phyloP scores from a whole-genome alignment of 1,140 invertebrate genomes.

The Caenorhabditis remanei region DNA sequence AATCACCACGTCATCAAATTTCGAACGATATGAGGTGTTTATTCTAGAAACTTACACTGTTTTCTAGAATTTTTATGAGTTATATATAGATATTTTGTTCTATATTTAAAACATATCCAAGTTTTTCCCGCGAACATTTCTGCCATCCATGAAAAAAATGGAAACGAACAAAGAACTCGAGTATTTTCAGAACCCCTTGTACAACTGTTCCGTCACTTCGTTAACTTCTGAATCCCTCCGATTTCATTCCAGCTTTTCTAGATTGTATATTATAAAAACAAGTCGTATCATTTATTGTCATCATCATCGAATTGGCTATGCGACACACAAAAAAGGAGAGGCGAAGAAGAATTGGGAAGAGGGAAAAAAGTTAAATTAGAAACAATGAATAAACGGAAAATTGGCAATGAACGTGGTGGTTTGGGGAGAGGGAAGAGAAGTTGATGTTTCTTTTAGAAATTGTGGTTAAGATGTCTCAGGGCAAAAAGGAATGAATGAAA shows the following conservation, averaged over 20 bases:
- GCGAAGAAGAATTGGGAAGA: too few relatives aligned
- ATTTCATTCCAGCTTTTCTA: neutral
- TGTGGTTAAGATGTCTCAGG: neutral
- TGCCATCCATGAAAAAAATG: too few relatives aligned
- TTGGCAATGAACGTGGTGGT: neutral
- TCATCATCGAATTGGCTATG: conserved; percentile 51
- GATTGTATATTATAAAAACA: neutral
- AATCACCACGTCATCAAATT: too few relatives aligned
- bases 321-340: conserved; percentile 35
- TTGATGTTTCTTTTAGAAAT: neutral
- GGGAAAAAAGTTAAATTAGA: neutral
- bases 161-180: too few relatives aligned
- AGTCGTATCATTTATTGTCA: conserved; percentile 53
- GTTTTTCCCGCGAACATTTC: too few relatives aligned
- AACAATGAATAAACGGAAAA: neutral
- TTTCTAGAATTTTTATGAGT: too few relatives aligned
- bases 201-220: too few relatives aligned
- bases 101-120: too few relatives aligned
- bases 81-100: too few relatives aligned
- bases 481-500: neutral
- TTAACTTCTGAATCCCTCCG: neutral
- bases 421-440: neutral
- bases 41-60: too few relatives aligned
- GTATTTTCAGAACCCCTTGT: too few relatives aligned
- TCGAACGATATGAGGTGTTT: too few relatives aligned